Evolutionary conservation across 1,140 invertebrate genomes (phyloP), one percentile per base, ranked within the genome.

Genomic region (Reticulitermes speratus): DNA sequence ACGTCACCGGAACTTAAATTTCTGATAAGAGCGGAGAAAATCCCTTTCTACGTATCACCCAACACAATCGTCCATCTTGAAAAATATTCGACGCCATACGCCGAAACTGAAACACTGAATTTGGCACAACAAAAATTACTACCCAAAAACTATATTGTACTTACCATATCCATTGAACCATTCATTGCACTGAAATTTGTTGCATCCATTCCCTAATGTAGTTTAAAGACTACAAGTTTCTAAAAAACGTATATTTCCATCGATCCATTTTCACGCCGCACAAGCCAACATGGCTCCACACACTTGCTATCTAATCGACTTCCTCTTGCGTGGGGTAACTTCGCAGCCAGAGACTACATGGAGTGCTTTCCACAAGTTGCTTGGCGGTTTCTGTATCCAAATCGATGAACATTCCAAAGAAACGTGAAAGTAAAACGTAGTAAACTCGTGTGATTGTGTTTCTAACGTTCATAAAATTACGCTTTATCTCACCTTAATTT

Each of bases 141-240:
- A 69, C n/a, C 25, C 44, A 19, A 32, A 55, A 65, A 11, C 19
- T 52, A 9, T 8, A 32, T 38, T 44, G 0, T n/a, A 52, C 85
- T 82, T 82, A 86, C 85, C 85, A 75, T 75, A 83, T 65, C n/a
- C 48, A 82, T 19, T 45, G 85, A 48, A 75, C 85, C 85, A 83
- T 86, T 86, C 85, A 86, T 86, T n/a, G 85, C 55, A 75, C 55
- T 44, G 38, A 82, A 86, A 45, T 86, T 59, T 45, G 82, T 82
- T 52, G 85, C 44, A 86, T 75, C 85, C 85, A 86, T 86, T 44
- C 30, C 82, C 38, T 21, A 82, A 86, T 19, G 75, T 8, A 38
- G 11, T 25, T 82, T n/a, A 86, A 82, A 82, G 23, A 32, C 30
- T 48, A 83, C 25, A 82, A 45, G 44, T 30, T 82, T 86, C 85